phyloP scores from a whole-genome alignment of 2,113 vertebrate species.

The Bos javanicus region DNA sequence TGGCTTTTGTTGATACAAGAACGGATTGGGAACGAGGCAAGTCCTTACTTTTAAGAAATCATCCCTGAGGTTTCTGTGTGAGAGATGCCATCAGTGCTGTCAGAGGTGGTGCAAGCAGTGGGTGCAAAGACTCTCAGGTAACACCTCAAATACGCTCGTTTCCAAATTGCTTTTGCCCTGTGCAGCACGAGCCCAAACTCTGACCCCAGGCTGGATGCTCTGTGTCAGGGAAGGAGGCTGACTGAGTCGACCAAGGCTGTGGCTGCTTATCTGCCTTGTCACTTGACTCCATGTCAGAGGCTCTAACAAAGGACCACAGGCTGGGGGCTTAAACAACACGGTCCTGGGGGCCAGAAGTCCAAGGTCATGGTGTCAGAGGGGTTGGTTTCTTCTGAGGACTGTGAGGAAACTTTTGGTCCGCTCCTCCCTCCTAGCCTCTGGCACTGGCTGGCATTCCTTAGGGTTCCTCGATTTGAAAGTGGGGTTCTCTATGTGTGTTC shows the following conservation, averaged over 20 bases:
- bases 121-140: neutral
- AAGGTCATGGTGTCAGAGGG: neutral
- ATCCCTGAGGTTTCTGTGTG: neutral
- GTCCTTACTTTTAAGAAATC: neutral
- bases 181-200: neutral
- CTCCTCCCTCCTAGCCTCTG: neutral
- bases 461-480: neutral
- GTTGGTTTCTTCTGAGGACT: neutral
- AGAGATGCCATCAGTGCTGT: accelerated
- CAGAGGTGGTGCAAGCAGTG: neutral
- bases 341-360: neutral
- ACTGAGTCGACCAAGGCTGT: accelerated
- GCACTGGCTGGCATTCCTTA: neutral
- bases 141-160: neutral
- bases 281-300: too few species aligned
- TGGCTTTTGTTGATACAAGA: neutral
- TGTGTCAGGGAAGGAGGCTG: neutral
- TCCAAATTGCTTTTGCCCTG: neutral
- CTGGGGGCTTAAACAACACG: neutral
- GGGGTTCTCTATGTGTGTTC: neutral
- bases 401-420: neutral
- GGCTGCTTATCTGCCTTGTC: neutral
- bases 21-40: neutral
- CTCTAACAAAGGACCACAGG: neutral
- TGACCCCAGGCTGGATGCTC: neutral